Evolutionary conservation across 1,140 invertebrate species (phyloP), one percentile per base, ranked within the genome.

Genomic region (Drosophila seguyi): DNA sequence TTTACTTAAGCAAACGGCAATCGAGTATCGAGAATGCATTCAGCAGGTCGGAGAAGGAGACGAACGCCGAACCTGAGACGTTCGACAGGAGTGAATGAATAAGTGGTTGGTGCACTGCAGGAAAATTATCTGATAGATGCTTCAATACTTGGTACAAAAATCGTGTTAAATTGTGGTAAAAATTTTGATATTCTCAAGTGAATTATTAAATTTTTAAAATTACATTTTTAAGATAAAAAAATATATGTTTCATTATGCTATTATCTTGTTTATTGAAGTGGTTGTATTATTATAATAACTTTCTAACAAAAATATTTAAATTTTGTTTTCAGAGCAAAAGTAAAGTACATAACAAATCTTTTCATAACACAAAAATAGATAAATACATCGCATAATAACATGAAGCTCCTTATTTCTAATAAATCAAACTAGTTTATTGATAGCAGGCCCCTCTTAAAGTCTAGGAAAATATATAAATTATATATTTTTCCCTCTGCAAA

Each of bases 1-100:
- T 88, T 88, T 90, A 78, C 84, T 88, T 84, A 88, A 88, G 84
- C 85, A 88, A 87, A 78, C 78, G 65, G 69, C 82, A 82, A 88
- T 83, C 66, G 82, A 77, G 72, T 77, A 58, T 57, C 29, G 38
- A 48, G 44, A 75, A 62, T 38, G 41, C 60, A 62, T 61, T n/a
- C 20, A 25, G 34, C 10, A 48, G 29, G 29, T 16, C 16, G 31
- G 27, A 25, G 13, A 4, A 25, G 22, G 57, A 20, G 39, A 41
- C 14, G 41, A 34, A 57, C 48, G 6, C 27, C 39, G 20, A 69
- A 18, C 10, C 36, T 53, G 66, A 69, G 66, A 72, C 52, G 68
- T 50, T 71, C 52, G 11, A 18, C 50, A 72, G 44, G 53, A 50
- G 29, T 38, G 67, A 71, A 58, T 71, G 42, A 71, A 48, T 41